Conservation (phyloP, 2,797 vertebrate species). For the Rhinophrynus dorsalis region DNA sequence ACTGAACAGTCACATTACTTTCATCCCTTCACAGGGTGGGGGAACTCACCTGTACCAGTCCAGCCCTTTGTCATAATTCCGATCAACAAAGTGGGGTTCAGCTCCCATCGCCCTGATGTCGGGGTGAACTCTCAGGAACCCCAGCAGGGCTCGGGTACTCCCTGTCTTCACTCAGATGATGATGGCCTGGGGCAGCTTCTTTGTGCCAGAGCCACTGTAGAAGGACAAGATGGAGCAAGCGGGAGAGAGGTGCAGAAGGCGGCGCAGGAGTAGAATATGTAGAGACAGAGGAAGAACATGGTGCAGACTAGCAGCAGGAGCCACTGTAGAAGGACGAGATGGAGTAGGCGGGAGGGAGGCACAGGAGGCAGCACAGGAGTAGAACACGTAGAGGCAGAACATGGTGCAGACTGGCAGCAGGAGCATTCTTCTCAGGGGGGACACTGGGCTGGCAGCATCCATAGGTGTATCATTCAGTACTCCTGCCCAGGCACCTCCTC, state of each 20-base stretch:
- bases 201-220: constrained; percentile 85
- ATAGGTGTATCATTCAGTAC: constrained; percentile 73
- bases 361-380: no score
- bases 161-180: constrained; percentile 92
- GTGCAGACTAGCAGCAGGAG: no score
- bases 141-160: constrained; percentile 88
- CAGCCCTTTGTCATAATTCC: constrained; percentile 88
- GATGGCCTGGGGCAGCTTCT: constrained; percentile 82
- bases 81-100: constrained; percentile 95
- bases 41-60: constrained; percentile 87
- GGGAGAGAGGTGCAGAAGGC: constrained; percentile 83
- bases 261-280: no score
- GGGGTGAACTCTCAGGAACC: constrained; percentile 91
- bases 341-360: no score
- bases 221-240: constrained; percentile 79
- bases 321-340: no score
- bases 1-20: no score
- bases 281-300: no score
- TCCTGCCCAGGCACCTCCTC: constrained; percentile 30
- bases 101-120: constrained; percentile 90
- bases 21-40: no score
- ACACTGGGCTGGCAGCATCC: constrained; percentile 79
- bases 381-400: constrained; percentile 91
- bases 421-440: constrained; percentile 85
- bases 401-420: constrained; percentile 82